A percentile compares a stretch with the other conserved stretches of the same genome.
Conservation (phyloP, 2,797 vertebrate genomes). For the Hydrocynus forskahlii region DNA sequence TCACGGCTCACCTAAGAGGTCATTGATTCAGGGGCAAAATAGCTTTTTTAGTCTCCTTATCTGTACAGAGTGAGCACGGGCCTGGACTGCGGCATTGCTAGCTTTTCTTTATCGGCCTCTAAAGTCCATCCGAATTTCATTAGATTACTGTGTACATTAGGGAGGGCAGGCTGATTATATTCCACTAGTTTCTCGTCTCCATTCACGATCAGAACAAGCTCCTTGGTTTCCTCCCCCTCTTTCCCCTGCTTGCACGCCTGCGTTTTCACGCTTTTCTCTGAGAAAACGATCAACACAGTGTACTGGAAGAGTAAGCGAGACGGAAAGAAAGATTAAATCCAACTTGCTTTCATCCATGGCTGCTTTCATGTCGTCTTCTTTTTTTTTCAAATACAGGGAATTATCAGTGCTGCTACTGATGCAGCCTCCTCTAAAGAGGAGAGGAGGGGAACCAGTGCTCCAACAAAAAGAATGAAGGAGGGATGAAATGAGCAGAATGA, state of each 20-base stretch:
- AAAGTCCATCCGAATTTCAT: constrained; percentile 14
- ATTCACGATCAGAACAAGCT: constrained; percentile 31
- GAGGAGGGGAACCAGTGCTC: constrained; percentile 27
- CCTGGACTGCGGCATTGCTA: background rate
- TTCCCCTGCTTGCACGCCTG: constrained; percentile 24
- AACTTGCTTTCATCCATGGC: constrained; percentile 96
- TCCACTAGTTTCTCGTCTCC: constrained; percentile 73
- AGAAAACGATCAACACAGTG: constrained; percentile 84
- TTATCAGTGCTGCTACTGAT: constrained; percentile 89
- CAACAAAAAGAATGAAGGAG: constrained; percentile 37
- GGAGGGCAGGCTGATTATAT: constrained; percentile 86
- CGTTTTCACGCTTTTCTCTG: constrained; percentile 58
- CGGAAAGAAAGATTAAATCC: constrained; percentile 85
- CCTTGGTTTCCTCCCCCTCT: constrained; percentile 20
- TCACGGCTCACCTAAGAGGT: constrained; percentile 83
- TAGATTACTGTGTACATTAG: constrained; percentile 81
- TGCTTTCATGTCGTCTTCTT: constrained; percentile 92
- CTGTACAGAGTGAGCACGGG: background rate
- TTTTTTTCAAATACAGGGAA: constrained; percentile 91
- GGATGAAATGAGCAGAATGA: constrained; percentile 31
- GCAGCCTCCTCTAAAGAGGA: constrained; percentile 75
- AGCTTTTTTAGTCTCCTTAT: constrained; percentile 49
- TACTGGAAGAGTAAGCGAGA: constrained; percentile 80
- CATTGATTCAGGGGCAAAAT: constrained; percentile 69
- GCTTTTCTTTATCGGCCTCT: constrained; percentile 13